Evolutionary conservation across 1,140 invertebrate genomes (phyloP).

Genomic region (Nephila pilipes): DNA sequence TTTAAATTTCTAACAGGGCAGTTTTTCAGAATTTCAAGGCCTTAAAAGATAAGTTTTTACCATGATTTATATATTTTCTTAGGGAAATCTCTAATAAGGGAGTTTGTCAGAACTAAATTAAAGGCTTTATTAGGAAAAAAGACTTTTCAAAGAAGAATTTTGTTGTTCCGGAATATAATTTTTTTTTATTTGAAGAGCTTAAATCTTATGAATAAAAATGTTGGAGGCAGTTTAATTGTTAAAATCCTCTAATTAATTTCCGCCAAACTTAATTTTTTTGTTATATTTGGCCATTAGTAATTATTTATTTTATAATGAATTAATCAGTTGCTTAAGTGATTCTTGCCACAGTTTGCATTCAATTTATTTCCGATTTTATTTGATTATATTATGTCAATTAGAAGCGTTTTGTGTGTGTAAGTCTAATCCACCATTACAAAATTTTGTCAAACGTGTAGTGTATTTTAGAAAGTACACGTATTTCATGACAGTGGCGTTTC

Average conservation of each 20-base stretch:
- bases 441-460: no score
- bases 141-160: neutral
- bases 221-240: no score
- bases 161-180: neutral
- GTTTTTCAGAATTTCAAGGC: constrained; percentile 35
- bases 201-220: neutral
- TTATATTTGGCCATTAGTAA: no score
- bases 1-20: constrained; percentile 19
- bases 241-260: no score
- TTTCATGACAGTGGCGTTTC: no score
- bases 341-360: neutral
- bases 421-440: no score
- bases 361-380: neutral
- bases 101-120: constrained; percentile 29
- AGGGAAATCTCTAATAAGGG: neutral
- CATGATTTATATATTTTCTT: neutral
- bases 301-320: neutral
- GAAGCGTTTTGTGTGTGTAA: no score
- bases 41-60: constrained; percentile 32
- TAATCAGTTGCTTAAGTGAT: neutral
- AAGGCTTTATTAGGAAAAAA: neutral
- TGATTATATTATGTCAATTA: neutral
- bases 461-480: no score
- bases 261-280: no score
- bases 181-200: neutral